Evolutionary conservation across 1,140 invertebrate species (phyloP).

Genomic region (Meloidogyne floridensis): DNA sequence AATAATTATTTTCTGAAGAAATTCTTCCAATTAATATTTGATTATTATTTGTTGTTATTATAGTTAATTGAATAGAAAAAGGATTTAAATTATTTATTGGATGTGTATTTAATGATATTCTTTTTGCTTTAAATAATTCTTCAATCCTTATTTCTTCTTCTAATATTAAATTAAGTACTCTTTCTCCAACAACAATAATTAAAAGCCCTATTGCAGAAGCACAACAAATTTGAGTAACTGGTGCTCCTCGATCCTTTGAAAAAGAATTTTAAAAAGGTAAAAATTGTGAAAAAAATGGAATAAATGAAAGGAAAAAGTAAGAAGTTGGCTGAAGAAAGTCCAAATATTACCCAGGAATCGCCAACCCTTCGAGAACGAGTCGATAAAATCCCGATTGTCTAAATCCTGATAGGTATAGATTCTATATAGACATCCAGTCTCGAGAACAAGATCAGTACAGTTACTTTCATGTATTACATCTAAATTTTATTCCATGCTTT

Average conservation of each 20-base stretch:
- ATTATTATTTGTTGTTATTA: not conserved
- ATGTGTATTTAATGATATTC: conserved; percentile 15
- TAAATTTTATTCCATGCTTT: too few species aligned
- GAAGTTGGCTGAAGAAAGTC: too few species aligned
- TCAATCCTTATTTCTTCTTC: conserved; percentile 16
- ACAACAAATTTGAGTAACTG: conserved; percentile 29
- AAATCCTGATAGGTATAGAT: too few species aligned
- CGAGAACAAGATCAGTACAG: too few species aligned
- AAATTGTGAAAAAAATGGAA: not conserved
- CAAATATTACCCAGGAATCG: too few species aligned
- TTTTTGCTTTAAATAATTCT: not conserved
- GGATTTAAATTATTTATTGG: conserved; percentile 9
- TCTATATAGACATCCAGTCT: too few species aligned
- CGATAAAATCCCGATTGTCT: too few species aligned
- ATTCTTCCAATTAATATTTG: conserved; percentile 10
- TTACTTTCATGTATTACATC: too few species aligned
- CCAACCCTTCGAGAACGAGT: too few species aligned
- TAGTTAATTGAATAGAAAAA: conserved; percentile 24
- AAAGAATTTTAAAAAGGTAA: not conserved
- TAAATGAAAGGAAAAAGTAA: too few species aligned
- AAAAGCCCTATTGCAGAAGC: conserved; percentile 27
- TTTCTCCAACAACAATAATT: conserved; percentile 25
- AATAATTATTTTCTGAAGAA: conserved; percentile 12
- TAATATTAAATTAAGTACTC: conserved; percentile 11
- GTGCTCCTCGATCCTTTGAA: not conserved